Evolutionary conservation across 53 echinoderm and acorn worm species (phyloP).

Genomic region (Actinopyga echinites): DNA sequence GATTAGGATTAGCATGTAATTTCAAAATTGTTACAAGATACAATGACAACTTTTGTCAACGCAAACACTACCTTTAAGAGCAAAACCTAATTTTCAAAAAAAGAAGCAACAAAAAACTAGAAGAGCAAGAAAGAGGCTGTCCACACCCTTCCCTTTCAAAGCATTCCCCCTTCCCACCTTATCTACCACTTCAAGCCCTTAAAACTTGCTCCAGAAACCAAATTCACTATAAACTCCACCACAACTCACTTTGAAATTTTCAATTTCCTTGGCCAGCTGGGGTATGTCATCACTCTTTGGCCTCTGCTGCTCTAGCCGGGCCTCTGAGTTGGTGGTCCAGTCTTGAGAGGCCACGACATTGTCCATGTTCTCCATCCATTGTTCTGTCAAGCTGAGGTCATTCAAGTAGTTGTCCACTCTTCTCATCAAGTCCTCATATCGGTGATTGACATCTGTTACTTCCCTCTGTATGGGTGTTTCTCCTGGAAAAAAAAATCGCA

Average conservation of each 20-base stretch:
- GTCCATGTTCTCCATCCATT: conserved; percentile 80
- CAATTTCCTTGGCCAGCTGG: conserved; percentile 80
- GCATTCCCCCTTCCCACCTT: too few relatives aligned
- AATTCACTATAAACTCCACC: background rate
- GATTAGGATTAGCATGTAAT: too few relatives aligned
- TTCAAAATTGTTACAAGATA: too few relatives aligned
- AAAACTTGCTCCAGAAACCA: too few relatives aligned
- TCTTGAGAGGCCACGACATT: conserved; percentile 66
- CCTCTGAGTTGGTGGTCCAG: conserved; percentile 85
- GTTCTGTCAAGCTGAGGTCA: conserved; percentile 75
- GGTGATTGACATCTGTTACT: conserved; percentile 71
- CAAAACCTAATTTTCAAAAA: too few relatives aligned
- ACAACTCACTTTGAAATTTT: conserved; percentile 72
- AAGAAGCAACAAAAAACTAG: too few relatives aligned
- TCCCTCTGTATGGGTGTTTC: conserved; percentile 86
- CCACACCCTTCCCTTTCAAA: too few relatives aligned
- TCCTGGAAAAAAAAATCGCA: conserved; percentile 49
- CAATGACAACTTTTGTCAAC: too few relatives aligned
- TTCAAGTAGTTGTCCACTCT: conserved; percentile 66
- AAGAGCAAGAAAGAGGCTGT: too few relatives aligned
- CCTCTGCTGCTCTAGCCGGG: conserved; percentile 66
- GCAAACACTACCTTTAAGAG: too few relatives aligned
- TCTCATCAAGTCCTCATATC: conserved; percentile 78
- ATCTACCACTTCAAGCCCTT: too few relatives aligned
- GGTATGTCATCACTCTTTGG: conserved; percentile 80